These are phyloP conservation scores for Serrognathus titanus DNA, from an alignment of 2,888 invertebrate genomes.

Conservation along the genomic window DNA sequence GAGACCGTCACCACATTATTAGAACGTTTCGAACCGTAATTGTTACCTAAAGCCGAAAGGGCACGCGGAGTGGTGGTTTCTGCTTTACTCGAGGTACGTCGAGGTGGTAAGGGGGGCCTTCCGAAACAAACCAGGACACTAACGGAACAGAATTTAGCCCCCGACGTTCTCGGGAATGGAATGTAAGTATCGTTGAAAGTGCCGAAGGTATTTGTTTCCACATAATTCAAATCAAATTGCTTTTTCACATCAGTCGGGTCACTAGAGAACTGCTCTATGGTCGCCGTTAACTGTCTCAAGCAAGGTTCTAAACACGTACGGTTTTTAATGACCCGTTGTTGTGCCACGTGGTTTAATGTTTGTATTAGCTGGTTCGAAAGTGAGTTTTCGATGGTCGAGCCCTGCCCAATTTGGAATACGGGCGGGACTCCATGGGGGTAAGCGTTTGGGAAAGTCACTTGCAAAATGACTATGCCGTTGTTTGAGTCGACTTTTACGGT, in stretches of 20 bases:
- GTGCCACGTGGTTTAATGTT: constrained; percentile 75
- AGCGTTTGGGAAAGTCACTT: constrained; percentile 67
- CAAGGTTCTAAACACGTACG: constrained; percentile 87
- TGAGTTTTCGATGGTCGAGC: constrained; percentile 48
- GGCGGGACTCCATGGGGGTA: constrained; percentile 69
- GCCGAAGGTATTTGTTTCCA: constrained; percentile 42
- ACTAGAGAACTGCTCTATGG: constrained; percentile 60
- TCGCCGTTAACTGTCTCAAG: constrained; percentile 64
- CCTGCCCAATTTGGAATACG: constrained; percentile 64
- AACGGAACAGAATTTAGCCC: constrained; percentile 87
- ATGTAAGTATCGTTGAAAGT: constrained; percentile 72
- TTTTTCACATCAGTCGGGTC: constrained; percentile 54
- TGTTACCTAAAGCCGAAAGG: constrained; percentile 65
- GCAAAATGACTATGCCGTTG: constrained; percentile 42
- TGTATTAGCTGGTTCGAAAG: constrained; percentile 60
- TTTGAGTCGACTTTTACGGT: constrained; percentile 56
- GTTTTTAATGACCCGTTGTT: constrained; percentile 79
- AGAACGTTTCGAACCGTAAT: constrained; percentile 39
- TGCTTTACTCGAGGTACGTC: constrained; percentile 66
- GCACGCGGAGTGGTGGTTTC: constrained; percentile 78
- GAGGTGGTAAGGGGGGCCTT: constrained; percentile 62
- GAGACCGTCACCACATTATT: constrained; percentile 54
- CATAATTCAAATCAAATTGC: constrained; percentile 26
- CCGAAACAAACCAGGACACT: constrained; percentile 85
- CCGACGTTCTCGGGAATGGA: constrained; percentile 91